These are phyloP conservation scores for Pedicia rivosa DNA, from an alignment of 2,888 invertebrate genomes.

Conservation along the genomic window DNA sequence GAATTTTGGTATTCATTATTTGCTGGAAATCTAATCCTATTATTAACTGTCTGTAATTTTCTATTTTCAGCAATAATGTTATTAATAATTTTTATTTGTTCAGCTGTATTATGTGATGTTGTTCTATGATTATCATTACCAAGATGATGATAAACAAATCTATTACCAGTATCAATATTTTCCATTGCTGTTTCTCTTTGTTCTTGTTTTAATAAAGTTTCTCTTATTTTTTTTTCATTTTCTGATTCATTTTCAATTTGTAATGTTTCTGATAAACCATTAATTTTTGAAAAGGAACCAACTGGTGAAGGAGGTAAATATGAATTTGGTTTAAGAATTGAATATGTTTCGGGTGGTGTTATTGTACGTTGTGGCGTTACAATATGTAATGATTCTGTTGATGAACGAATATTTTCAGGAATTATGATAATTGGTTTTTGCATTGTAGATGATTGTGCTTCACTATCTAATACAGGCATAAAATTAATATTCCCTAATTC, in stretches of 20 bases:
- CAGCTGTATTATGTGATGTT: conserved; percentile 5
- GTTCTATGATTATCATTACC: conserved; percentile 2
- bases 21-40: conserved; percentile 8
- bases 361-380: conserved; percentile 2
- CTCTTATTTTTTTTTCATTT: not conserved
- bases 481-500: no score
- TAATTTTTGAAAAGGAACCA: no score
- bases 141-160: conserved; percentile 13
- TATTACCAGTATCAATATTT: conserved; percentile 10
- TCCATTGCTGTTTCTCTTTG: conserved; percentile 7
- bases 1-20: no score
- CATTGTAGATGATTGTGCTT: not conserved
- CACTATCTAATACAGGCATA: no score
- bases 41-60: not conserved
- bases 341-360: no score
- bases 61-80: conserved; percentile 12
- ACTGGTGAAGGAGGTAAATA: no score
- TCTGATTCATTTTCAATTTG: conserved; percentile 3
- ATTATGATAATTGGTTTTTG: no score
- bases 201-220: conserved; percentile 4
- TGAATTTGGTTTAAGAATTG: no score
- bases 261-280: not conserved
- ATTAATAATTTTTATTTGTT: conserved; percentile 11
- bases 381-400: not conserved
- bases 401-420: no score